Percentiles rank a stretch among this genome's conserved stretches.
Conservation (phyloP, 2,888 invertebrate species). For the Tinea trinotella region DNA sequence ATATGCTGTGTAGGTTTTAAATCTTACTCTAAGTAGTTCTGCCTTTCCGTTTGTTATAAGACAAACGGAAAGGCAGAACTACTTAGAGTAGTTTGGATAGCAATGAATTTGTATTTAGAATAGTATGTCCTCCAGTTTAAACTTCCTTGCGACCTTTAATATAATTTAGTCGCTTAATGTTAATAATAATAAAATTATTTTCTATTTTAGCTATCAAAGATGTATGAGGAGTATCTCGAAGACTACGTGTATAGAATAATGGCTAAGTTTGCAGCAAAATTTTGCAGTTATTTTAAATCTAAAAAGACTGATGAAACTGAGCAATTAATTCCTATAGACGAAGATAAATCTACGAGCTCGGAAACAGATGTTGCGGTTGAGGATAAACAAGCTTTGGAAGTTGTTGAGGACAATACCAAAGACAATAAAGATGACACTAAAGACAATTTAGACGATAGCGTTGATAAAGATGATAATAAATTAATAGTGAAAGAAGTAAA, state of each 20-base stretch:
- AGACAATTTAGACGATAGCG: conserved; percentile 22
- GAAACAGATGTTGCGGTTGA: not conserved
- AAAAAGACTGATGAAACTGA: conserved; percentile 26
- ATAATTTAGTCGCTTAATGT: too few species aligned
- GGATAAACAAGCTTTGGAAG: conserved; percentile 21
- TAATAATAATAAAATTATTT: too few species aligned
- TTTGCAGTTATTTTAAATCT: conserved; percentile 39
- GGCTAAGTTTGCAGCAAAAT: conserved; percentile 46
- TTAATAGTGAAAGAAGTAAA: not conserved
- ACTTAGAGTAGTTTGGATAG: too few species aligned
- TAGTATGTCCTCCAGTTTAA: too few species aligned
- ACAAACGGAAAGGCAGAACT: too few species aligned
- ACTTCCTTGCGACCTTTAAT: too few species aligned
- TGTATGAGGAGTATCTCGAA: conserved; percentile 83
- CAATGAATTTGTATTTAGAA: too few species aligned
- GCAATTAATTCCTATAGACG: not conserved
- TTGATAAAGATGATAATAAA: conserved; percentile 18
- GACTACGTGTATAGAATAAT: conserved; percentile 68
- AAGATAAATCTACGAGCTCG: not conserved
- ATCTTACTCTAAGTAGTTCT: too few species aligned
- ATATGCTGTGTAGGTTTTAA: too few species aligned
- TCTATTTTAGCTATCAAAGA: conserved; percentile 75
- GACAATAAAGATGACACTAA: conserved; percentile 20
- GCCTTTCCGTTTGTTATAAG: too few species aligned
- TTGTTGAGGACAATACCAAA: conserved; percentile 17